These are phyloP conservation scores for Salvelinus namaycush DNA, from an alignment of 2,113 vertebrate species.

Conservation along the genomic window DNA sequence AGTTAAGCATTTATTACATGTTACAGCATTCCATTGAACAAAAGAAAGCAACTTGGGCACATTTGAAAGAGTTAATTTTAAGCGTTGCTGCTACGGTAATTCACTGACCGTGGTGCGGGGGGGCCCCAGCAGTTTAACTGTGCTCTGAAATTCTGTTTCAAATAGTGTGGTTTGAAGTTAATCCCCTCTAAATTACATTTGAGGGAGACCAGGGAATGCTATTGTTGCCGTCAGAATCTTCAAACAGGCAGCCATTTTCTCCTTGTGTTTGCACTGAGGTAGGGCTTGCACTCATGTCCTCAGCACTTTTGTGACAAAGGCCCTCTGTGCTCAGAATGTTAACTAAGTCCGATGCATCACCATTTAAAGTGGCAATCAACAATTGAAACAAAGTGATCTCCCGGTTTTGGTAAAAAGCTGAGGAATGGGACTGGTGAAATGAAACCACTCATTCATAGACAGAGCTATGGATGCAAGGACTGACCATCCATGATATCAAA, in stretches of 20 bases:
- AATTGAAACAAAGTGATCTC: too few relatives aligned
- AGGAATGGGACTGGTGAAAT: too few relatives aligned
- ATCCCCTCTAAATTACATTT: constrained; percentile 24
- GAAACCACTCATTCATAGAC: too few relatives aligned
- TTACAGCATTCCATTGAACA: constrained; percentile 17
- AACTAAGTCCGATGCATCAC: neutral
- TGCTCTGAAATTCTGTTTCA: constrained; percentile 5
- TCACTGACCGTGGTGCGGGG: neutral
- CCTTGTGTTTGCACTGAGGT: neutral
- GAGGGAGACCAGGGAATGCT: neutral
- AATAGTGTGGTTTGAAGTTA: constrained; percentile 40
- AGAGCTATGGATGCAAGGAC: too few relatives aligned
- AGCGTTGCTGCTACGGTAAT: neutral
- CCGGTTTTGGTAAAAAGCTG: too few relatives aligned
- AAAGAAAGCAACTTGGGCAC: constrained; percentile 19
- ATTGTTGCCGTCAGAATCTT: constrained; percentile 17
- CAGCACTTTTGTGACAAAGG: neutral
- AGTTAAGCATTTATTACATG: neutral
- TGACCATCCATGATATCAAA: too few relatives aligned
- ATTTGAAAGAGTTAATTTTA: neutral
- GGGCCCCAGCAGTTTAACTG: neutral
- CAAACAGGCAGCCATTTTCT: constrained; percentile 43
- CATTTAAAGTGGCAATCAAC: neutral
- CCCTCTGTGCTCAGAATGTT: neutral
- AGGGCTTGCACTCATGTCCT: neutral